Evolutionary conservation across 2,113 vertebrate species (phyloP).

Genomic region (Chaetura pelagica): DNA sequence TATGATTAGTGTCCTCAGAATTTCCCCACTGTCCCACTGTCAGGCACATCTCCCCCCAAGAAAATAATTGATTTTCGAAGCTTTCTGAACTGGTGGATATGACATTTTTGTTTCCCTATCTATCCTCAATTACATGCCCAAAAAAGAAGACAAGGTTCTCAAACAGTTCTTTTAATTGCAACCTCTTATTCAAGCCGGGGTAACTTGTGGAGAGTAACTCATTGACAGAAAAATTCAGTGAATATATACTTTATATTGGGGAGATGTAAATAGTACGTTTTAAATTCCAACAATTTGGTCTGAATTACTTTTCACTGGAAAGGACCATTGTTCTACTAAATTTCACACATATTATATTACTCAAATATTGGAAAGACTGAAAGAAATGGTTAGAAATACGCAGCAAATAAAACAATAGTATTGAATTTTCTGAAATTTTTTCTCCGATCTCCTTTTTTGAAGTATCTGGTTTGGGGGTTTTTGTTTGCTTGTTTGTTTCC

Average conservation of each 20-base stretch:
- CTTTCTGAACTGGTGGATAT: not conserved
- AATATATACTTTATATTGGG: fast-evolving
- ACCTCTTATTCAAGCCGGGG: not conserved
- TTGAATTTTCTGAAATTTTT: not conserved
- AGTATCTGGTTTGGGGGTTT: not conserved
- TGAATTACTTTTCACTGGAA: not conserved
- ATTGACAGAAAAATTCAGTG: not conserved
- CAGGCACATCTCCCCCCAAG: not conserved
- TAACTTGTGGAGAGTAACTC: not conserved
- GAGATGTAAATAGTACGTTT: not conserved
- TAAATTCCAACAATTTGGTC: not conserved
- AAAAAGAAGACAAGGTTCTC: not conserved
- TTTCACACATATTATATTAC: not conserved
- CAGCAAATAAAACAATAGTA: not conserved
- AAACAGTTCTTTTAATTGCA: not conserved
- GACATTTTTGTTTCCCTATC: not conserved
- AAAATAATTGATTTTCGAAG: not conserved
- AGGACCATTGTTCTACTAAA: not conserved
- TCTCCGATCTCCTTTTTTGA: not conserved
- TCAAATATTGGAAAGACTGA: not conserved
- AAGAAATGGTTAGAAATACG: not conserved
- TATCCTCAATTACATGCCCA: not conserved
- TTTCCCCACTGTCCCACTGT: not conserved
- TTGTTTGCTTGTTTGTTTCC: not conserved
- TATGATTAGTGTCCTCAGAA: not conserved